Base-by-base conservation (phyloP, 2,888 invertebrate genomes). In the Xylophagus ater region DNA sequence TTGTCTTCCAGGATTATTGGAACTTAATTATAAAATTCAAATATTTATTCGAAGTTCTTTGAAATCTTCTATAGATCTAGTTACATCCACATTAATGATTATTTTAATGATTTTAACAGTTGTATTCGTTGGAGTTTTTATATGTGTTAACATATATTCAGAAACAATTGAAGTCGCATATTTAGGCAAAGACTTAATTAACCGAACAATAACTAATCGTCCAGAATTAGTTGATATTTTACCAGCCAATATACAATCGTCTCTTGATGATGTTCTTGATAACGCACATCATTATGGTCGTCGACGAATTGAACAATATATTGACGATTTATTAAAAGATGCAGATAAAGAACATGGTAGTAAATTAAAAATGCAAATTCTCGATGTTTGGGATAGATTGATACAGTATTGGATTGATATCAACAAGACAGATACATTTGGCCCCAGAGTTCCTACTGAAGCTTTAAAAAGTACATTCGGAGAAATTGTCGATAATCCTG, bases 201-300 rank as follows among this genome's bases (percentile, higher is more conserved):
- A 93, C 66, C 80, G 82, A 53, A 89, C 90, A 0, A 76, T 89
- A 33, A 82, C 89, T 6, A 81, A 88, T 56, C 86, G 93, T 65
- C 88, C 92, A 21, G 89, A 90, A 54, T 66, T 85, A 38, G 74
- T 81, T 50, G 78, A 82, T 53, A 75, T 88, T 55, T 67, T 96
- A 37, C 94, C 96, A 0, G 63, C 55, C 12, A 63, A 62, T 50
- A 58, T 63, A 36, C 62, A 65, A 43, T 55, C 57, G 23, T 83
- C 90, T 41, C 72, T 94, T 28, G 90, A 92, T 62, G 86, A 88
- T 13, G 78, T 92, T 47, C 73, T 94, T 9, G 88, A 90, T 52
- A 90, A 94, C 64, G 92, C 90, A 1, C 94, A 94, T 59, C 75
- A 83, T 18, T 92, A 93, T 60, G 93, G 94, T 2, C 72, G 93